A percentile compares a stretch with the other conserved stretches of the same genome.
These are phyloP conservation scores for Polyommatus icarus DNA, from an alignment of 2,888 invertebrate genomes.

Conservation along the genomic window DNA sequence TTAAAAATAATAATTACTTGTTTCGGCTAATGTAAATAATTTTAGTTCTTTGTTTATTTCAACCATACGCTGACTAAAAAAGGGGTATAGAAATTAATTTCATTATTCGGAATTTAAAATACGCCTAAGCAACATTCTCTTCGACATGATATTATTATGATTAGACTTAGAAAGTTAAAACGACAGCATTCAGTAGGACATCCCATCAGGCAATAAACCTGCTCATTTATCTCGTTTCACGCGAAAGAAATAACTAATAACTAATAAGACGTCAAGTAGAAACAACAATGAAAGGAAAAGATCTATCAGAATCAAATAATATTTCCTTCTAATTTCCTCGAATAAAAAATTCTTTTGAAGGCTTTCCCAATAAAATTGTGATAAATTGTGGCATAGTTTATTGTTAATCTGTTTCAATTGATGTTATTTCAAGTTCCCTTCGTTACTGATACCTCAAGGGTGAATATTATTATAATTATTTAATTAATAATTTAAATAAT, in stretches of 20 bases:
- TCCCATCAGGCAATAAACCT: neutral
- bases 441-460: neutral
- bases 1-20: too few relatives aligned
- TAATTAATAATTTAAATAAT: neutral
- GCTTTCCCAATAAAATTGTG: neutral
- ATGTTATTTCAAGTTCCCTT: neutral
- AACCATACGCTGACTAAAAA: neutral
- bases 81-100: too few relatives aligned
- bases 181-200: neutral
- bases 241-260: neutral
- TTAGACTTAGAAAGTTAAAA: neutral
- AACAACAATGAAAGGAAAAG: constrained; percentile 1
- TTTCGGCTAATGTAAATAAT: neutral
- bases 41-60: neutral
- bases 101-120: too few relatives aligned
- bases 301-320: neutral
- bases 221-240: neutral
- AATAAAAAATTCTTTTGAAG: neutral
- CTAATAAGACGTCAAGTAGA: neutral
- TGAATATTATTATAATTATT: neutral
- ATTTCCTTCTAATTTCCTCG: neutral
- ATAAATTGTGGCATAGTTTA: constrained; percentile 13
- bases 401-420: constrained; percentile 1
- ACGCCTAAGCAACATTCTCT: too few relatives aligned
- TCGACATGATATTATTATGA: too few relatives aligned